Evolutionary conservation across 2,888 invertebrate genomes (phyloP).

Genomic region (Sarcophaga subvicina): DNA sequence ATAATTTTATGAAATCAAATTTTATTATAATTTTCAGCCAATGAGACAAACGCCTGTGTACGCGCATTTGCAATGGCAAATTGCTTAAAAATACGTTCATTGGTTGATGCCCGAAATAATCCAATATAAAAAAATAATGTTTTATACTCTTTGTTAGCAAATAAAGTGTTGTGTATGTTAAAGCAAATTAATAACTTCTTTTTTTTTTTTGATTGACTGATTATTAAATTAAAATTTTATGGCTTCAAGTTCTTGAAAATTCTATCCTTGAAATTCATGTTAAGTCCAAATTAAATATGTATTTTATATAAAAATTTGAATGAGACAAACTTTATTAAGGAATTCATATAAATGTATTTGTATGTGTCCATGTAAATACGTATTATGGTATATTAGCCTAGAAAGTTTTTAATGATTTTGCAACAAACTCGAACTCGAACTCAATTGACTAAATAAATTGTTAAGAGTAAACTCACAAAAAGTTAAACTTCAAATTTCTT

Average conservation of each 20-base stretch:
- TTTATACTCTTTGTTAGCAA: neutral
- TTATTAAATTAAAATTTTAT: too few species aligned
- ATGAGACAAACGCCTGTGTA: conserved; percentile 82
- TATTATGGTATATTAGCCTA: neutral
- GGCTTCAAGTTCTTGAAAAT: too few species aligned
- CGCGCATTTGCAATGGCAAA: conserved; percentile 83
- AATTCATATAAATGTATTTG: neutral
- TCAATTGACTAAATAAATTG: neutral
- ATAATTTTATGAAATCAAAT: too few species aligned
- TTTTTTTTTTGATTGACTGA: too few species aligned
- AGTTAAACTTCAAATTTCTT: conserved; percentile 31
- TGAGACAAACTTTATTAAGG: conserved; percentile 13
- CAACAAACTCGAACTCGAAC: too few species aligned
- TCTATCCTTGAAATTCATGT: neutral
- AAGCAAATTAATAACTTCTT: neutral
- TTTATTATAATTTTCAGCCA: conserved; percentile 73
- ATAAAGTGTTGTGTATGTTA: too few species aligned
- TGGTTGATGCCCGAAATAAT: conserved; percentile 78
- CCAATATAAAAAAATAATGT: conserved; percentile 68
- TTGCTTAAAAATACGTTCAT: conserved; percentile 82
- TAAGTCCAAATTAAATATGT: neutral
- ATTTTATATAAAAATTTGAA: neutral
- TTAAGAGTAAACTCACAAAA: too few species aligned
- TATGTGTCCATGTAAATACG: neutral
- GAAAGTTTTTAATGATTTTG: neutral